Base-by-base conservation (phyloP, 2,797 vertebrate species). In the Choloepus didactylus region DNA sequence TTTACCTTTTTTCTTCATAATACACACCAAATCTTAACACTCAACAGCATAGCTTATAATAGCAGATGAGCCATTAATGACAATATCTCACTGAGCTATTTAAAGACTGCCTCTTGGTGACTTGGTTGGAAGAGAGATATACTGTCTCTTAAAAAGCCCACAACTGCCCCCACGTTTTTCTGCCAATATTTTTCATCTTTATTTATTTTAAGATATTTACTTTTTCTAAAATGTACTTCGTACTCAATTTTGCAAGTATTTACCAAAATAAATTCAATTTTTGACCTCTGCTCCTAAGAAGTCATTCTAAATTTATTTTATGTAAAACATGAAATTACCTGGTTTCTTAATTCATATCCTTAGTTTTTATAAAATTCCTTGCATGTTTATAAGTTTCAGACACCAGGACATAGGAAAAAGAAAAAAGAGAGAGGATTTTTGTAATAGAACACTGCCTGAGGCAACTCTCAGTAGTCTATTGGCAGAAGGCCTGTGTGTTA, bases 391-490 rank as follows among this genome's bases (percentile, higher is more conserved):
- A 94, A 91, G 95, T 97, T 97, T 98, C 96, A 94, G 81, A 97
- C 93, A 92, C 92, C 83, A 98, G 95, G 96, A 93, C 90, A 94
- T 35, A 86, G 49, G 92, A 10, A 27, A 46, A 4, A 83, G n/a
- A 85, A 92, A 95, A 93, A 86, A 97, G 91, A 56, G 31, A 98
- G 93, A 97, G 60, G 79, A 95, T 96, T 98, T 97, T 98, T 98
- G 8, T 86, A 98, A 97, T 76, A 97, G 97, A 98, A 97, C 96
- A 86, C 87, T 95, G 49, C 54, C 95, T 97, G 97, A 94, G 87
- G 97, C 95, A 98, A 87, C 60, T 97, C 89, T 97, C 88, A 18
- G 87, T 97, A 98, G 97, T 98, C 95, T 96, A 76, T 93, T 98
- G 97, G 97, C 98, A 98, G 92, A 94, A 97, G 46, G 95, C 89